Percentiles rank a stretch among this genome's conserved stretches.
These are phyloP conservation scores for Coenobita brevimanus DNA, from an alignment of 1,140 invertebrate species.

Conservation along the genomic window DNA sequence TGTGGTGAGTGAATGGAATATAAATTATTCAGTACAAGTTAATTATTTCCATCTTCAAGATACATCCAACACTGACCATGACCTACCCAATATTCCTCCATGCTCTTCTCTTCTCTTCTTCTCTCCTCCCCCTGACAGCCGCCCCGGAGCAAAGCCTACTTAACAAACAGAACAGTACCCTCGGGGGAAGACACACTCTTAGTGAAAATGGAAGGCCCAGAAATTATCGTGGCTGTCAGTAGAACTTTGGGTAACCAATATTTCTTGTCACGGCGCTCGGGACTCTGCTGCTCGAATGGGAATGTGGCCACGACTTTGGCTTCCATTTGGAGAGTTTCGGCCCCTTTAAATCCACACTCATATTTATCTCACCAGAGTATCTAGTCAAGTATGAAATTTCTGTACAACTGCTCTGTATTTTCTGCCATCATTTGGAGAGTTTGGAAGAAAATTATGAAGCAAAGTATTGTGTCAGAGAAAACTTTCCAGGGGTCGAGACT, in stretches of 20 bases:
- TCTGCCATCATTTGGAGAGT: no score
- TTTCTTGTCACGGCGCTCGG: slow-evolving; percentile 46
- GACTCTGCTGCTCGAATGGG: background rate
- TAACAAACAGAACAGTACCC: slow-evolving; percentile 40
- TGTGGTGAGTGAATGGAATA: no score
- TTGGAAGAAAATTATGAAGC: background rate
- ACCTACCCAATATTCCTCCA: background rate
- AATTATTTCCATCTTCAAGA: no score
- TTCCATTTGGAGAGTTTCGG: no score
- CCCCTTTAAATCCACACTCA: no score
- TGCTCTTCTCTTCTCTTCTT: background rate
- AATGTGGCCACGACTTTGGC: slow-evolving; percentile 2
- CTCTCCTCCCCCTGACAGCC: background rate
- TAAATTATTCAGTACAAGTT: no score
- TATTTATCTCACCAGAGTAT: no score
- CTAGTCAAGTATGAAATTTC: no score
- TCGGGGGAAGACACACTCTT: slow-evolving; percentile 49
- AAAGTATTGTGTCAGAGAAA: background rate
- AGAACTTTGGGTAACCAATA: slow-evolving; percentile 54
- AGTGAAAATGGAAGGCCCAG: slow-evolving; percentile 49
- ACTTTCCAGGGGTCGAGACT: background rate
- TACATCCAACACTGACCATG: no score
- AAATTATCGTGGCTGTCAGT: slow-evolving; percentile 61
- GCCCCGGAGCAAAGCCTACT: slow-evolving; percentile 19
- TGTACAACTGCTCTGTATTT: no score